Evolutionary conservation across 2,888 invertebrate genomes (phyloP).

Genomic region (Conomelus anceps): DNA sequence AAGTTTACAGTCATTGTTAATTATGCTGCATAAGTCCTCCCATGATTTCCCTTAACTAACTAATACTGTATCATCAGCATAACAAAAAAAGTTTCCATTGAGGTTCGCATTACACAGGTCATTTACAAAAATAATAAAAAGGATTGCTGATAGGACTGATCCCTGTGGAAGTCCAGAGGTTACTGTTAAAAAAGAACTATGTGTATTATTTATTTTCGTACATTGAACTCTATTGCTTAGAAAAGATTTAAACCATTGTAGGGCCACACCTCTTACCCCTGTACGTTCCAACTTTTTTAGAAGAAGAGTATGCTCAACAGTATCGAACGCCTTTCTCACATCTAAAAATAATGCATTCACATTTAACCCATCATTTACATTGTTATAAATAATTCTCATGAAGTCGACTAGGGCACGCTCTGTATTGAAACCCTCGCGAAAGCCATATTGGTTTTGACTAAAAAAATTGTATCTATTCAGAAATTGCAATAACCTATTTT

Average conservation of each 20-base stretch:
- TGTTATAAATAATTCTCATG: background rate
- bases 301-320: constrained; percentile 13
- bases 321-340: constrained; percentile 18
- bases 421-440: background rate
- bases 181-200: constrained; percentile 12
- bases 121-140: constrained; percentile 28
- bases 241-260: constrained; percentile 23
- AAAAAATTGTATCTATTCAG: background rate
- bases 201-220: constrained; percentile 16
- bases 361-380: background rate
- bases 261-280: constrained; percentile 23
- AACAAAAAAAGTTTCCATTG: constrained; percentile 18
- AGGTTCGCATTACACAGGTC: constrained; percentile 22
- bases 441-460: constrained; percentile 12
- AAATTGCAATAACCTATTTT: constrained; percentile 2
- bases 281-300: constrained; percentile 3
- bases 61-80: constrained; percentile 20
- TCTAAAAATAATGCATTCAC: constrained; percentile 13
- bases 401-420: constrained; percentile 5
- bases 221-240: constrained; percentile 23
- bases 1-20: background rate
- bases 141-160: constrained; percentile 24
- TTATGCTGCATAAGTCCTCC: background rate
- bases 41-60: background rate
- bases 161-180: constrained; percentile 27